Conservation (phyloP, 2,113 vertebrate genomes). For the Trachemys scripta region DNA sequence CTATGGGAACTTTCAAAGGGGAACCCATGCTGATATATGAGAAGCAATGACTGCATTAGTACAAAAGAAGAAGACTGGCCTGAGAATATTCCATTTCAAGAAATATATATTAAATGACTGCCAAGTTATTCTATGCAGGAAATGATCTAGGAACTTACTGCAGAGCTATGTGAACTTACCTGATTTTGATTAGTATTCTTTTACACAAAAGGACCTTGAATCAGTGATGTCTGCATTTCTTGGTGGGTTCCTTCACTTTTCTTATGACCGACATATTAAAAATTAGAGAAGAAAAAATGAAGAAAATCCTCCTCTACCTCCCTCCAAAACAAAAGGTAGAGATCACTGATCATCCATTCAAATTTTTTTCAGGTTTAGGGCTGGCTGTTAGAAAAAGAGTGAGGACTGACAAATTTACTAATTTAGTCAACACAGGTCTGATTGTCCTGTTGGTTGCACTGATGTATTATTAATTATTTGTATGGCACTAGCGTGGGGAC, state of each 20-base stretch:
- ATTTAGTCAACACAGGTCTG: neutral
- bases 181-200: neutral
- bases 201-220: neutral
- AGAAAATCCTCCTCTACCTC: neutral
- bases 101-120: neutral
- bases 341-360: neutral
- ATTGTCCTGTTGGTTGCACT: neutral
- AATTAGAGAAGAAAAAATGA: neutral
- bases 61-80: neutral
- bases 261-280: neutral
- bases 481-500: neutral
- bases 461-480: neutral
- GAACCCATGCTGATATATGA: fast-evolving
- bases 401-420: neutral
- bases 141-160: neutral
- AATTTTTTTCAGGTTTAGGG: neutral
- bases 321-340: neutral
- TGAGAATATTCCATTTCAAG: neutral
- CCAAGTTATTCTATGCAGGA: neutral
- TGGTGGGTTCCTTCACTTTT: neutral
- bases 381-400: neutral
- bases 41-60: neutral
- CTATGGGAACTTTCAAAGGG: neutral
- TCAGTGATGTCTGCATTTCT: neutral
- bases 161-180: constrained; percentile 28